Percentiles rank a stretch among this genome's conserved stretches.
These are phyloP conservation scores for Chaetura pelagica DNA, from an alignment of 2,113 vertebrate genomes.

Conservation along the genomic window DNA sequence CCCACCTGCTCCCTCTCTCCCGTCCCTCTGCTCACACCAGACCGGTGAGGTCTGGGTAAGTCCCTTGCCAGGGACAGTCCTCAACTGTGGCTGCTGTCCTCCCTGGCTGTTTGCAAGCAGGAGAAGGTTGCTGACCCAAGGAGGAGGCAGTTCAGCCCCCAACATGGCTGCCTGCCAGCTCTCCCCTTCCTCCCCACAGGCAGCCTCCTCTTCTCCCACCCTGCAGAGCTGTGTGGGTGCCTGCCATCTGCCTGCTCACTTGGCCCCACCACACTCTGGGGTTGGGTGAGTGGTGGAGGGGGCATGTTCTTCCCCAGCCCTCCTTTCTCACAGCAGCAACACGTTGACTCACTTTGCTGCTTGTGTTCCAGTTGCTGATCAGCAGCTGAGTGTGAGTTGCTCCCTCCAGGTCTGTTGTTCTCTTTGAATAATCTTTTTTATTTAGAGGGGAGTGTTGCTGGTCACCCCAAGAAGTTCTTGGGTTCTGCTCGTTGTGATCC, in stretches of 20 bases:
- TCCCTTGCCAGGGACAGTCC: background rate
- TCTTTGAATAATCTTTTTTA: background rate
- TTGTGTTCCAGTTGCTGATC: background rate
- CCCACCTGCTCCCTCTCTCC: background rate
- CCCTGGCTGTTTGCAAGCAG: background rate
- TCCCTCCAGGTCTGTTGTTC: background rate
- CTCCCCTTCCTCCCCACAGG: background rate
- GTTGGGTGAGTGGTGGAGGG: background rate
- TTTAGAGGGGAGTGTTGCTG: background rate
- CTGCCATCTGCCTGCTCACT: background rate
- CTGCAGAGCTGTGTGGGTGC: background rate
- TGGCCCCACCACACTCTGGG: rapidly evolving
- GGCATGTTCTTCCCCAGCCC: background rate
- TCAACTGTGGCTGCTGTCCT: background rate
- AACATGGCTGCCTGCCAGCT: background rate
- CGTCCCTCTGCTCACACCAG: rapidly evolving
- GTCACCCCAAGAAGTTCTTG: background rate
- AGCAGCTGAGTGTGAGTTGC: background rate
- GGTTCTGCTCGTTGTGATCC: background rate
- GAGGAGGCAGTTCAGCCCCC: background rate
- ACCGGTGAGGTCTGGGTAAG: background rate
- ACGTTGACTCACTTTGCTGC: background rate
- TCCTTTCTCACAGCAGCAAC: background rate
- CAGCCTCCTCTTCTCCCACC: background rate
- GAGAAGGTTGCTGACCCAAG: background rate